phyloP scores from a whole-genome alignment of 2,113 vertebrate genomes.

The Boleophthalmus pectinirostris region DNA sequence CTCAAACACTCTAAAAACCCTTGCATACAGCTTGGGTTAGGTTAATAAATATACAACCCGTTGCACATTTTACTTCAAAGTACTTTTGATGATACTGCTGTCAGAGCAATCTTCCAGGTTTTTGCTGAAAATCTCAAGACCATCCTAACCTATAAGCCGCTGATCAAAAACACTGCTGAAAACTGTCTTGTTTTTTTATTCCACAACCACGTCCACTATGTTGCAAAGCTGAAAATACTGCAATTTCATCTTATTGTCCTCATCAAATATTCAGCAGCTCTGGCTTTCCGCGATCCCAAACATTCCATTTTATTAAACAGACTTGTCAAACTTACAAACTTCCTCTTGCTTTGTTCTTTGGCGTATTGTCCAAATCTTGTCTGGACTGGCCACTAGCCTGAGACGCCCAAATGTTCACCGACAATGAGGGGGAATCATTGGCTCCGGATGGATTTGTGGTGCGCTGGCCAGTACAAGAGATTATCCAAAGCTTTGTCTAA shows the following conservation, averaged over 20 bases:
- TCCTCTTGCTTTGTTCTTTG: constrained; percentile 31
- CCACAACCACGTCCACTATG: not conserved
- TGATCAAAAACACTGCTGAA: constrained; percentile 38
- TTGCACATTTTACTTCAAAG: no score
- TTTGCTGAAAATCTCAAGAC: no score
- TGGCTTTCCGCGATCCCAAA: constrained; percentile 34
- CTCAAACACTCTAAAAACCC: no score
- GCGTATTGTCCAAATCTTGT: constrained; percentile 38
- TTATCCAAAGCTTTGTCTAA: constrained; percentile 72
- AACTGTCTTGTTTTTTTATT: constrained; percentile 19
- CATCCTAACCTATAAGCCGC: constrained; percentile 9
- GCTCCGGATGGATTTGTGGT: constrained; percentile 66
- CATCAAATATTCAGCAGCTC: constrained; percentile 55
- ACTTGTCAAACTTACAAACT: constrained; percentile 40
- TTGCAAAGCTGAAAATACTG: constrained; percentile 28
- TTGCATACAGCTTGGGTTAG: no score
- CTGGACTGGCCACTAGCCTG: constrained; percentile 39
- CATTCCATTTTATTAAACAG: constrained; percentile 57
- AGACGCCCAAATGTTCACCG: constrained; percentile 54
- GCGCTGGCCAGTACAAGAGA: constrained; percentile 53
- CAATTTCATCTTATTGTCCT: constrained; percentile 43
- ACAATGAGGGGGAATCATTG: constrained; percentile 63
- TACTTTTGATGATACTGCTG: no score
- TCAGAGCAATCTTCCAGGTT: no score
- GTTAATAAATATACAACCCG: no score